Percentiles rank a stretch among this genome's conserved stretches.
These are phyloP conservation scores for Copsychus sechellarum DNA, from an alignment of 2,113 vertebrate species.

Conservation along the genomic window DNA sequence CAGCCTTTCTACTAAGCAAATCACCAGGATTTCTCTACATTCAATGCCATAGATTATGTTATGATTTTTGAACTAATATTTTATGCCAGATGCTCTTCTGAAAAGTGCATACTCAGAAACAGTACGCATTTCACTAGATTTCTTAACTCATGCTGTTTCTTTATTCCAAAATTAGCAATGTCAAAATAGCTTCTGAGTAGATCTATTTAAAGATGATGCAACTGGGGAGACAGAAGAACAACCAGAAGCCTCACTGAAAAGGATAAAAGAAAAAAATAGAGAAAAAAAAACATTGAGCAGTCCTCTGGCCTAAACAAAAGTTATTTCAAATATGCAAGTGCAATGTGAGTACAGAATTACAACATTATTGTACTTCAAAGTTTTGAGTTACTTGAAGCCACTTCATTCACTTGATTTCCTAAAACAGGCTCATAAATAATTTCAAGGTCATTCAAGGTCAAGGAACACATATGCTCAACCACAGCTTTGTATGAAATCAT, in stretches of 20 bases:
- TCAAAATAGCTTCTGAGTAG: neutral
- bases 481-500: neutral
- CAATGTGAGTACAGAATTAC: neutral
- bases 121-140: neutral
- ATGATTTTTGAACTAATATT: neutral
- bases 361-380: neutral
- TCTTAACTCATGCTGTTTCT: neutral
- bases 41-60: neutral
- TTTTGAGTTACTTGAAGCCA: neutral
- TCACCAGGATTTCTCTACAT: neutral
- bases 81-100: neutral
- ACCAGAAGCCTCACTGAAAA: neutral
- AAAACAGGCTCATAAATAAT: neutral
- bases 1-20: neutral
- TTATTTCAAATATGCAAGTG: neutral
- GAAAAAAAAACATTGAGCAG: neutral
- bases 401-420: neutral
- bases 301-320: neutral
- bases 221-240: neutral
- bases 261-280: neutral
- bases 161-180: neutral
- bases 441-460: neutral
- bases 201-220: neutral
- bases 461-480: neutral
- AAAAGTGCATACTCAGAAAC: neutral